Evolutionary conservation across 2,888 invertebrate species (phyloP), one percentile per base, ranked within the genome.

Genomic region (Anarsia innoxiella): DNA sequence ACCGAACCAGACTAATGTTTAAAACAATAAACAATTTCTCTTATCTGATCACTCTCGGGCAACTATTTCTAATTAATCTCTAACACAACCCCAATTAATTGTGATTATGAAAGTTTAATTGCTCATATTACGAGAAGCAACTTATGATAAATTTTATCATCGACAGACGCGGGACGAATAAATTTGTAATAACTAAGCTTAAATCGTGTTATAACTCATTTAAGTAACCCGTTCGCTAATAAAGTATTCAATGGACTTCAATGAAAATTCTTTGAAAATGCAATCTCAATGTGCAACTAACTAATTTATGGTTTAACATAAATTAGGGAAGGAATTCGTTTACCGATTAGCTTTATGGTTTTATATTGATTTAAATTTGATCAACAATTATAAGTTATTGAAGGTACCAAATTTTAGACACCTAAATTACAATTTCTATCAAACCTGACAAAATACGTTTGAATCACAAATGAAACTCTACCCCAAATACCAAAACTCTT

Each of bases 61-160:
- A 66, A 66, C 65, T 59, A 72, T 76, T 76, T 75, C 70, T 77
- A 77, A 79, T 79, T 78, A 79, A 68, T 75, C 68, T 65, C 48
- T 51, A 59, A 64, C 66, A 66, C 63, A 67, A 65, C 62, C 59
- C 59, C 57, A 59, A 72, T 75, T 71, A 74, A 74, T 73, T 64
- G 65, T 51, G 67, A 53, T 73, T 75, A 76, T 71, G 75, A 76
- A 77, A 78, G 65, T 71, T 67, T 67, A 71, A 74, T 74, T 67
- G 67, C 56, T 53, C 58, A 55, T 48, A 58, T 59, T 62, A 56
- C 49, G 53, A 45, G 43, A 45, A 46, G 44, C 41, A 42, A 11
- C 35, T 59, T 55, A 61, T 60, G 55, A 66, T 65, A 61, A 51
- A 60, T 61, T 53, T 39, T 37, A 48, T 56, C 59, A 62, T 48